phyloP scores from a whole-genome alignment of 2,797 vertebrate genomes.

The Bovichtus diacanthus region DNA sequence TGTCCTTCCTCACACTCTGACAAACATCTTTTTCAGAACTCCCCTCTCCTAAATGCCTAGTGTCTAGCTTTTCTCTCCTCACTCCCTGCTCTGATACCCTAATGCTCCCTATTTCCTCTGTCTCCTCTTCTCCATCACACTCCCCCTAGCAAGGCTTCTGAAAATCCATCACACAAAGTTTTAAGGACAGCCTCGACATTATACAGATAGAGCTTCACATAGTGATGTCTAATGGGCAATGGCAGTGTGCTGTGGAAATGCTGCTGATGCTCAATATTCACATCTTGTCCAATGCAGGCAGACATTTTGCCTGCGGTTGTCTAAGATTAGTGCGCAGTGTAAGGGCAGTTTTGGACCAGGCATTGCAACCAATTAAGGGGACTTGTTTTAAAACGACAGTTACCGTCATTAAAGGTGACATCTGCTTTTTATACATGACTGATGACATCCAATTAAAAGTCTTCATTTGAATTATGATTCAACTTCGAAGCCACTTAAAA shows the following conservation, averaged over 20 bases:
- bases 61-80: slow-evolving; percentile 23
- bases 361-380: slow-evolving; percentile 50
- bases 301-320: slow-evolving; percentile 59
- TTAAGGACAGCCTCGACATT: slow-evolving; percentile 58
- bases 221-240: slow-evolving; percentile 63
- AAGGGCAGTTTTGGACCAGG: slow-evolving; percentile 41
- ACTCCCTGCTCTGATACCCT: slow-evolving; percentile 29
- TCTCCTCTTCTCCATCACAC: slow-evolving; percentile 19
- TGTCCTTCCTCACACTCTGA: slow-evolving; percentile 14
- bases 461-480: slow-evolving; percentile 55
- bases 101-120: slow-evolving; percentile 21
- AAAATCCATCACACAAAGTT: slow-evolving; percentile 70
- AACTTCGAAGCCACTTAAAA: slow-evolving; percentile 44
- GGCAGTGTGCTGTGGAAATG: slow-evolving; percentile 62
- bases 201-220: slow-evolving; percentile 51
- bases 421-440: slow-evolving; percentile 52
- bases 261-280: slow-evolving; percentile 70
- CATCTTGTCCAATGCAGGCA: slow-evolving; percentile 56
- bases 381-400: slow-evolving; percentile 52
- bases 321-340: slow-evolving; percentile 60
- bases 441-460: slow-evolving; percentile 59
- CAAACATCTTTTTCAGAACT: slow-evolving; percentile 20
- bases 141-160: slow-evolving; percentile 32
- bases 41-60: slow-evolving; percentile 17
- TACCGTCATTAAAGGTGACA: slow-evolving; percentile 60